Evolutionary conservation across 2,113 vertebrate species (phyloP).

Genomic region (Salvator merianae): DNA sequence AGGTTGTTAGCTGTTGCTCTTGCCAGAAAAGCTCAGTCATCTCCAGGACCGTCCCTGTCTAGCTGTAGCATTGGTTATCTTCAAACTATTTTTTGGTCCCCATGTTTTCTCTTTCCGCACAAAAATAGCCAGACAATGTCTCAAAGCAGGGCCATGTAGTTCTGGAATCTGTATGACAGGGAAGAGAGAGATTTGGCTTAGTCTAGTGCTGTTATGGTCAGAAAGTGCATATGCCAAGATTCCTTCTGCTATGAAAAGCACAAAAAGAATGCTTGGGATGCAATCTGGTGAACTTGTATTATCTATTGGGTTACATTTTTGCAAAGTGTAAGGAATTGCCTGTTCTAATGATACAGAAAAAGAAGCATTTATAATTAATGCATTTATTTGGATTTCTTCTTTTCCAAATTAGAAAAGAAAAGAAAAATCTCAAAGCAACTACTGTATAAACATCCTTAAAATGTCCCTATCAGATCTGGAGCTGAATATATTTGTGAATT

Average conservation of each 20-base stretch:
- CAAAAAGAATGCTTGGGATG: neutral
- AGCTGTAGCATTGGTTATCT: neutral
- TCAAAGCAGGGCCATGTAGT: neutral
- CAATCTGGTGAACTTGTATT: neutral
- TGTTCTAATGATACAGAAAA: neutral
- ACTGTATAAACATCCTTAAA: neutral
- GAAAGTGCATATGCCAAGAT: neutral
- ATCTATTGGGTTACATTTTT: neutral
- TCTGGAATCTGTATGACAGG: neutral
- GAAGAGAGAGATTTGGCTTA: neutral
- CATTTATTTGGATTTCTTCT: neutral
- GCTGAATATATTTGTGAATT: neutral
- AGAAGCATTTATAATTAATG: neutral
- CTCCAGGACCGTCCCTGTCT: neutral
- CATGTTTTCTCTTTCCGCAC: neutral
- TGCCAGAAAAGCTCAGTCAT: neutral
- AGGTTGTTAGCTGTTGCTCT: too few species aligned
- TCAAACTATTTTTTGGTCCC: neutral
- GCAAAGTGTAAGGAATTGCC: neutral
- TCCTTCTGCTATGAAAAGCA: neutral
- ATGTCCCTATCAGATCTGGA: neutral
- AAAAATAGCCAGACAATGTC: neutral
- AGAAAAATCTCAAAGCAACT: too few species aligned
- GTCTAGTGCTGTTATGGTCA: neutral
- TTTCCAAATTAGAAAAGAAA: neutral